These are phyloP conservation scores for Archegozetes longisetosus DNA, from an alignment of 1,140 invertebrate species.

Conservation along the genomic window DNA sequence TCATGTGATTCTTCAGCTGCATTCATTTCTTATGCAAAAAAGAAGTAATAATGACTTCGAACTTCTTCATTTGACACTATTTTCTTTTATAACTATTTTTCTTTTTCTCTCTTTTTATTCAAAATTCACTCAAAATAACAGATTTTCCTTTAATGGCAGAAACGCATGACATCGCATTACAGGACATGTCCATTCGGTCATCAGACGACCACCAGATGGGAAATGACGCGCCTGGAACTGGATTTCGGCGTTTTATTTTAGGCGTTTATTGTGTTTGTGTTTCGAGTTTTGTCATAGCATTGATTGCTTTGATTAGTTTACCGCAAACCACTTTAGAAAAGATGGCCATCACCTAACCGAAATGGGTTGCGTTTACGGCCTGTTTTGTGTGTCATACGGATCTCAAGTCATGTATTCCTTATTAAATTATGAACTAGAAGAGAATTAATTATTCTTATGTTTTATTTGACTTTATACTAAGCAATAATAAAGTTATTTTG, in stretches of 20 bases:
- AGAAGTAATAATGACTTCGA: background rate
- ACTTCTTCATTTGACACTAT: background rate
- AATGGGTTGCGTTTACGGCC: too few relatives aligned
- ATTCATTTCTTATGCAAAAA: constrained; percentile 8
- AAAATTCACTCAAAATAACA: too few relatives aligned
- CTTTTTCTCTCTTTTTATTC: background rate
- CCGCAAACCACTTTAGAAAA: background rate
- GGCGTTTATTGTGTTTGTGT: background rate
- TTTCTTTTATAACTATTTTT: background rate
- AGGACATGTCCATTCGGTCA: constrained; percentile 3
- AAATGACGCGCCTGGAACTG: background rate
- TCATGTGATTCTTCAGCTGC: constrained; percentile 53
- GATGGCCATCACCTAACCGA: background rate
- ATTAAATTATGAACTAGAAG: too few relatives aligned
- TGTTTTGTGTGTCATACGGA: too few relatives aligned
- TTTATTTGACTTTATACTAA: too few relatives aligned
- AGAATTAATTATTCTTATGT: too few relatives aligned
- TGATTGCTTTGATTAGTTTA: background rate
- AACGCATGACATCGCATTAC: constrained; percentile 7
- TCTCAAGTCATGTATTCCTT: too few relatives aligned
- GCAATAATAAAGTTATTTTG: too few relatives aligned
- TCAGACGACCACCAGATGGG: background rate
- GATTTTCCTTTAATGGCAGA: background rate
- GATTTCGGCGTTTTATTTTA: constrained; percentile 8
- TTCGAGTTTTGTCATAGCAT: background rate